phyloP scores from a whole-genome alignment of 2,113 vertebrate species.

The Myodes glareolus region DNA sequence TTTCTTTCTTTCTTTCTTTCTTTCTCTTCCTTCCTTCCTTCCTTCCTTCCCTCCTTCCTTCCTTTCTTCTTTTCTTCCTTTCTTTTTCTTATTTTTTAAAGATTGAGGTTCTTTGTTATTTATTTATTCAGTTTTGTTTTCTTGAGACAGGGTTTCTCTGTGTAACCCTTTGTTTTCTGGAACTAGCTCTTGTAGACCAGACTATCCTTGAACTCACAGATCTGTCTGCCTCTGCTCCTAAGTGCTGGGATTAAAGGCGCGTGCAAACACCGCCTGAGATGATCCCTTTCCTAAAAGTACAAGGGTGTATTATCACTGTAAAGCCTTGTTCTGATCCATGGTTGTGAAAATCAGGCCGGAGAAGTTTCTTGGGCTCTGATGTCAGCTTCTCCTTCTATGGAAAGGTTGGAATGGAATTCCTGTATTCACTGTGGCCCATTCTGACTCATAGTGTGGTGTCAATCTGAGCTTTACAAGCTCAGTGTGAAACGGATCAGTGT shows the following conservation, averaged over 20 bases:
- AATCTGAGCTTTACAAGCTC: neutral
- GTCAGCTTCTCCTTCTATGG: neutral
- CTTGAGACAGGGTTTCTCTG: no score
- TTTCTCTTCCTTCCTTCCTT: rapidly evolving
- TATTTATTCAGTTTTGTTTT: no score
- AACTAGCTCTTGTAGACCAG: no score
- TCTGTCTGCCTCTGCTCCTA: no score
- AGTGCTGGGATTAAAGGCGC: no score
- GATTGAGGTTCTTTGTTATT: no score
- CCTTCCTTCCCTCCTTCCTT: no score
- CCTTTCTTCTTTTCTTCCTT: no score
- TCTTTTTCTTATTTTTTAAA: no score
- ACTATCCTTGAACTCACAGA: no score
- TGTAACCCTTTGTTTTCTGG: no score
- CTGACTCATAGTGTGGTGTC: neutral
- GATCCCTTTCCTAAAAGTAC: neutral
- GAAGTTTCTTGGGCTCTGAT: neutral
- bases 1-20: no score
- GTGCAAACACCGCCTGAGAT: neutral
- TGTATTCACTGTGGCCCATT: neutral
- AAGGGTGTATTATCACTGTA: neutral
- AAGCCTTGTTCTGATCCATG: neutral
- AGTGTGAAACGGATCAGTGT: neutral
- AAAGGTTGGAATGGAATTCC: neutral
- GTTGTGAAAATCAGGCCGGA: constrained; percentile 52